Conservation (phyloP, 2,888 invertebrate genomes). For the Harpalus rubripes region DNA sequence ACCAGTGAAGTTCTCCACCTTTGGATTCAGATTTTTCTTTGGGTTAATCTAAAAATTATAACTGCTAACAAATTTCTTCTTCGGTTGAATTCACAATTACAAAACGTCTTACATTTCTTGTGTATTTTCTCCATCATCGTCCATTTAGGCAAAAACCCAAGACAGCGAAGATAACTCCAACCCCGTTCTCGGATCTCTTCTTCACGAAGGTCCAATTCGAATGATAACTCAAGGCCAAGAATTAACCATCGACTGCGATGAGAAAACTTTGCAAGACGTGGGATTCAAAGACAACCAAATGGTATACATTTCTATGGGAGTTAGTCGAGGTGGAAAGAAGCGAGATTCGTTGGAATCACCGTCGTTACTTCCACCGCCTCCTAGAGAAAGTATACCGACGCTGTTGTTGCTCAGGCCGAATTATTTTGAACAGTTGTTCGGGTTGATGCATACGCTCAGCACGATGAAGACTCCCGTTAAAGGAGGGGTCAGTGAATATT, state of each 20-base stretch:
- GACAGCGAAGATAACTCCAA: conserved; percentile 73
- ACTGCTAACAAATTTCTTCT: no score
- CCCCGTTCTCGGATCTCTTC: conserved; percentile 83
- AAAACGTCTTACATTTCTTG: no score
- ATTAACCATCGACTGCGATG: conserved; percentile 94
- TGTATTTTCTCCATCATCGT: no score
- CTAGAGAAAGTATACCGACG: conserved; percentile 91
- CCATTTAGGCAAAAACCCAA: conserved; percentile 72
- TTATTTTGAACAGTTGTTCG: conserved; percentile 94
- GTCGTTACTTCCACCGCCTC: conserved; percentile 91
- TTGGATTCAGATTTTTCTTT: no score
- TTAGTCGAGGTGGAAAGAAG: conserved; percentile 80
- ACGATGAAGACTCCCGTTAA: conserved; percentile 90
- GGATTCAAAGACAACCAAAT: conserved; percentile 95
- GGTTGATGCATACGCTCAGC: conserved; percentile 93
- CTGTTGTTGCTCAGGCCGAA: conserved; percentile 89
- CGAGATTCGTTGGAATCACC: conserved; percentile 89
- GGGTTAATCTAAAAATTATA: no score
- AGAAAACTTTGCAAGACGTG: conserved; percentile 93
- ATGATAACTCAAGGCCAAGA: conserved; percentile 97
- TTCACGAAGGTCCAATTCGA: conserved; percentile 91
- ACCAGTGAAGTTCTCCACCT: no score
- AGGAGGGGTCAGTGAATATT: conserved; percentile 80
- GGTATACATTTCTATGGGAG: conserved; percentile 94
- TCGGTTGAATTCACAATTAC: no score